Percentiles rank a stretch among this genome's conserved stretches.
Conservation (phyloP, 23 tunicate genomes). For the Halocynthia roretzi region DNA sequence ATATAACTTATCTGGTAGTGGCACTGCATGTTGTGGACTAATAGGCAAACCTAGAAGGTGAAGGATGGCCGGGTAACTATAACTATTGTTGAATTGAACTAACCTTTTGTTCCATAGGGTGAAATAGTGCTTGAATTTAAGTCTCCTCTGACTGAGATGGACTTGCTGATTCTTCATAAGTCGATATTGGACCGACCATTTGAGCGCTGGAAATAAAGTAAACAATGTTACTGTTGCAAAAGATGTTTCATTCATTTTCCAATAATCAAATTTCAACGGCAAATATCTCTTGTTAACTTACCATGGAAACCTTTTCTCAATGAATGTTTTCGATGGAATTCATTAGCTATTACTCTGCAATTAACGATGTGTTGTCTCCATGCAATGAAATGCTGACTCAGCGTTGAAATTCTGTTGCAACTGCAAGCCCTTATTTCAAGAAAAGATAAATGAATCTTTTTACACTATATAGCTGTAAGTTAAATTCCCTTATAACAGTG, state of each 20-base stretch:
- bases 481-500: too few relatives aligned
- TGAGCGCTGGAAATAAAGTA: neutral
- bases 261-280: too few relatives aligned
- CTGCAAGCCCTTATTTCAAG: neutral
- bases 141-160: neutral
- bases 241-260: neutral
- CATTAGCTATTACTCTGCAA: neutral
- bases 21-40: too few relatives aligned
- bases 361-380: slow-evolving; percentile 1
- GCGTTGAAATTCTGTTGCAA: neutral
- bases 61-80: neutral
- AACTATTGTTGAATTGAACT: too few relatives aligned
- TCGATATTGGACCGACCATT: neutral
- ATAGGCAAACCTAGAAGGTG: neutral
- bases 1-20: too few relatives aligned
- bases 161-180: neutral
- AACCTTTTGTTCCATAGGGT: neutral
- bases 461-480: too few relatives aligned
- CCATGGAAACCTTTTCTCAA: slow-evolving; percentile 1
- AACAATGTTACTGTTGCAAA: neutral
- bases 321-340: neutral
- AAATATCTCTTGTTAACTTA: neutral
- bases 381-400: neutral
- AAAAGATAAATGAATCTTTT: too few relatives aligned
- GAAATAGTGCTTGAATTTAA: neutral